Evolutionary conservation across 2,113 vertebrate genomes (phyloP).

Genomic region (Epinephelus cyanopodus): DNA sequence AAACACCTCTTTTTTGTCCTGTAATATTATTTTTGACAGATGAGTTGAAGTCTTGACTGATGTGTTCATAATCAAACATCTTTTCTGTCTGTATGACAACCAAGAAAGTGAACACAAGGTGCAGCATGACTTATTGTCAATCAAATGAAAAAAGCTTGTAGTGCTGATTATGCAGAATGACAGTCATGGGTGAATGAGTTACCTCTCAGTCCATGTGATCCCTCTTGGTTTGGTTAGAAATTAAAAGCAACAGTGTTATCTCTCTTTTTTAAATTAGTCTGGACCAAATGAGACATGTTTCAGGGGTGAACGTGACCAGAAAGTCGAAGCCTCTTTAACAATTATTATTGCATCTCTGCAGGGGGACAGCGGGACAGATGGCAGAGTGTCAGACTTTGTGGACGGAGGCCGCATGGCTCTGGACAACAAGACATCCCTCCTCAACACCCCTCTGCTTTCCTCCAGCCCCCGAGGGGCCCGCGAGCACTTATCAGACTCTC

Average conservation of each 20-base stretch:
- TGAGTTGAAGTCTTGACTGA: background rate
- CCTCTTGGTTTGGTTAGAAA: background rate
- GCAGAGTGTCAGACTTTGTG: constrained; percentile 81
- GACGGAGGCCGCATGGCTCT: constrained; percentile 90
- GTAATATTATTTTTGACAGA: background rate
- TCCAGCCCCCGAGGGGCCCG: constrained; percentile 89
- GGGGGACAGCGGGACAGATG: constrained; percentile 85
- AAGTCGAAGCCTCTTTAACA: background rate
- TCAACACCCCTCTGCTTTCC: constrained; percentile 92
- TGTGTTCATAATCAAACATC: background rate
- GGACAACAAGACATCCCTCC: constrained; percentile 94
- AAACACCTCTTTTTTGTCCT: background rate
- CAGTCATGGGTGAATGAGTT: background rate
- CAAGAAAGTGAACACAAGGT: background rate
- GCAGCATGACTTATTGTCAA: background rate
- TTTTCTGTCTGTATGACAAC: background rate
- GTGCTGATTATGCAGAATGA: background rate
- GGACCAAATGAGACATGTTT: background rate
- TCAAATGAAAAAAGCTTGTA: background rate
- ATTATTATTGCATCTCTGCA: constrained; percentile 47
- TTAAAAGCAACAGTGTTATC: background rate
- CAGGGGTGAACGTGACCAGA: background rate
- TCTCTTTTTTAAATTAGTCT: background rate
- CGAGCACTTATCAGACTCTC: constrained; percentile 91
- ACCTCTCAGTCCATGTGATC: background rate